A percentile compares a stretch with the other conserved stretches of the same genome.
Conservation (phyloP, 1,140 invertebrate species). For the Protaetia brevitarsis region DNA sequence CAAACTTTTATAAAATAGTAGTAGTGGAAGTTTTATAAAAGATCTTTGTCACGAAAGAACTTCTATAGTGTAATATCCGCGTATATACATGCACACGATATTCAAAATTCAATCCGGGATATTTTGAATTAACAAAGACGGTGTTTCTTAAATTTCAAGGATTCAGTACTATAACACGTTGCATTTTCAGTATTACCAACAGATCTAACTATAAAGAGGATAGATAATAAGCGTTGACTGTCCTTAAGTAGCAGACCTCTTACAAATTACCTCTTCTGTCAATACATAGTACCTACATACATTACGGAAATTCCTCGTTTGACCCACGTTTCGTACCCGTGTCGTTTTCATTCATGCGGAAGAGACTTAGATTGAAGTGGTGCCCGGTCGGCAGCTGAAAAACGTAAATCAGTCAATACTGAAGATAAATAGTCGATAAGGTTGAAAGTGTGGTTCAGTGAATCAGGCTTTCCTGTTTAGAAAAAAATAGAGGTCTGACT, state of each 20-base stretch:
- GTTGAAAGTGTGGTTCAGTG: background rate
- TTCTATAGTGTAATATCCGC: too few relatives aligned
- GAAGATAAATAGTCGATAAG: constrained; percentile 8
- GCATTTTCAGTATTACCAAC: background rate
- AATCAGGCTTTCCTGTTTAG: background rate
- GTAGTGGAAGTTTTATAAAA: too few relatives aligned
- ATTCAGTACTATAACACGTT: too few relatives aligned
- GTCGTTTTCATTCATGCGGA: background rate
- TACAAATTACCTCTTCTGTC: constrained; percentile 16
- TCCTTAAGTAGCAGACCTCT: background rate
- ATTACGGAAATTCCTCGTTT: background rate
- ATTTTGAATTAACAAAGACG: too few relatives aligned
- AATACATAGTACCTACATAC: background rate
- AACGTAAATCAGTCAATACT: constrained; percentile 11
- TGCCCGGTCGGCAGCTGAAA: background rate
- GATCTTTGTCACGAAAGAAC: too few relatives aligned
- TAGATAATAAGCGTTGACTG: background rate
- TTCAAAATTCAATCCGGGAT: too few relatives aligned
- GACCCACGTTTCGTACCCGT: background rate
- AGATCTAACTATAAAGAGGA: background rate
- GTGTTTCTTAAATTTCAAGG: too few relatives aligned
- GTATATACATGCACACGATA: too few relatives aligned
- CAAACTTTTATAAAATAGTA: too few relatives aligned
- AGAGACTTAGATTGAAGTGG: background rate
- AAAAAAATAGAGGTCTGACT: too few relatives aligned